Percentiles rank a stretch among this genome's conserved stretches.
These are phyloP conservation scores for Strigamia crassipes DNA, from an alignment of 2,888 invertebrate species.

Conservation along the genomic window DNA sequence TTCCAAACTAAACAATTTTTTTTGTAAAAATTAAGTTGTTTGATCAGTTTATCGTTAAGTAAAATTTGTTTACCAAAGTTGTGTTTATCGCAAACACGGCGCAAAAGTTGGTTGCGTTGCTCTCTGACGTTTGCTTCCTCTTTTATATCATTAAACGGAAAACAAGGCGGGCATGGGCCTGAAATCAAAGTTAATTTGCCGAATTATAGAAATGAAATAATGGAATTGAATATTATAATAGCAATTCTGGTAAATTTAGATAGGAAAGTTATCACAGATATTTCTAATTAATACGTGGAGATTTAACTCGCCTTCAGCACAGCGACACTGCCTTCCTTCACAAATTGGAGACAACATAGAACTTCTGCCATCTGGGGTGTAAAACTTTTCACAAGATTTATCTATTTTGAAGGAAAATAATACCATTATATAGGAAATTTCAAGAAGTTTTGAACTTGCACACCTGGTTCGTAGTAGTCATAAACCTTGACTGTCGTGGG, in stretches of 20 bases:
- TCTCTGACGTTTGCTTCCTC: neutral
- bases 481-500: constrained; percentile 39
- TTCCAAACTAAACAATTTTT: neutral
- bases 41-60: neutral
- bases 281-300: no score
- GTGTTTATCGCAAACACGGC: neutral
- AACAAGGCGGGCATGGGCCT: constrained; percentile 20
- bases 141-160: neutral
- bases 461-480: constrained; percentile 45
- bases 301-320: neutral
- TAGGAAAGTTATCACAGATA: no score
- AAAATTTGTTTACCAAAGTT: constrained; percentile 14
- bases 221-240: no score
- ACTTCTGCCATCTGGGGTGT: neutral
- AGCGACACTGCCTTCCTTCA: constrained; percentile 13
- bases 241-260: no score
- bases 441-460: neutral
- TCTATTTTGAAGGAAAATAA: neutral
- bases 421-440: neutral
- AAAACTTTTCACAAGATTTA: constrained; percentile 11
- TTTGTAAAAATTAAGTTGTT: neutral
- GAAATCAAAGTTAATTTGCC: neutral
- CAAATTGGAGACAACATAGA: constrained; percentile 1
- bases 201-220: no score
- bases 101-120: neutral